phyloP scores from a whole-genome alignment of 1,140 invertebrate genomes.

The Globodera rostochiensis region DNA sequence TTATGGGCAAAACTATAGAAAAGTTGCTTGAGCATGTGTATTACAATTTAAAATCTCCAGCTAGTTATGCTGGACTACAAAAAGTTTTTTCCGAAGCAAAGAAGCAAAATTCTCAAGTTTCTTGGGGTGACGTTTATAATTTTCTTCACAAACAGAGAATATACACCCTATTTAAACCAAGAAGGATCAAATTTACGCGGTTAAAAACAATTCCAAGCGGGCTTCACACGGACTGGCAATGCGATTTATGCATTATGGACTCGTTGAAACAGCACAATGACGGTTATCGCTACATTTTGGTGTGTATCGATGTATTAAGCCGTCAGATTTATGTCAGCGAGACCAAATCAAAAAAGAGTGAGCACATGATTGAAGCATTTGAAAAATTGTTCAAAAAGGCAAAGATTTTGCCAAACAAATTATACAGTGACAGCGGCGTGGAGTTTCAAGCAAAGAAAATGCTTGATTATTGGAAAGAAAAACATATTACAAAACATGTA shows the following conservation, averaged over 20 bases:
- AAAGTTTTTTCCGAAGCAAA: slow-evolving; percentile 20
- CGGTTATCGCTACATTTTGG: slow-evolving; percentile 36
- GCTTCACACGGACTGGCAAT: slow-evolving; percentile 22
- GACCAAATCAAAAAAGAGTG: too few species aligned
- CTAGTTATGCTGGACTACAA: slow-evolving; percentile 26
- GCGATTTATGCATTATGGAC: slow-evolving; percentile 35
- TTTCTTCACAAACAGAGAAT: slow-evolving; percentile 27
- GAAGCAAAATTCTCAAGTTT: slow-evolving; percentile 29
- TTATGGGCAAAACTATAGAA: slow-evolving; percentile 22
- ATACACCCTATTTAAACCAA: slow-evolving; percentile 32
- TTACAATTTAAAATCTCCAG: slow-evolving; percentile 31
- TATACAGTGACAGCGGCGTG: background rate
- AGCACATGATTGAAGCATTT: background rate
- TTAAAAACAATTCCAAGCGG: slow-evolving; percentile 15
- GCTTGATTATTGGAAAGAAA: background rate
- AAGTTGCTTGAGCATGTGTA: slow-evolving; percentile 15
- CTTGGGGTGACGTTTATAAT: slow-evolving; percentile 10
- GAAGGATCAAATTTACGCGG: slow-evolving; percentile 14
- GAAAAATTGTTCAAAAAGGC: background rate
- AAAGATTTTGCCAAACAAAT: background rate
- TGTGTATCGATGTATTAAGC: slow-evolving; percentile 38
- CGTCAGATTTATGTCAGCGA: slow-evolving; percentile 28
- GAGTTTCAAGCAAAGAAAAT: background rate
- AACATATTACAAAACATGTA: background rate
- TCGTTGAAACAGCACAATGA: slow-evolving; percentile 23